Evolutionary conservation across 2,797 vertebrate species (phyloP).

Genomic region (Schizopygopsis pylzovi): DNA sequence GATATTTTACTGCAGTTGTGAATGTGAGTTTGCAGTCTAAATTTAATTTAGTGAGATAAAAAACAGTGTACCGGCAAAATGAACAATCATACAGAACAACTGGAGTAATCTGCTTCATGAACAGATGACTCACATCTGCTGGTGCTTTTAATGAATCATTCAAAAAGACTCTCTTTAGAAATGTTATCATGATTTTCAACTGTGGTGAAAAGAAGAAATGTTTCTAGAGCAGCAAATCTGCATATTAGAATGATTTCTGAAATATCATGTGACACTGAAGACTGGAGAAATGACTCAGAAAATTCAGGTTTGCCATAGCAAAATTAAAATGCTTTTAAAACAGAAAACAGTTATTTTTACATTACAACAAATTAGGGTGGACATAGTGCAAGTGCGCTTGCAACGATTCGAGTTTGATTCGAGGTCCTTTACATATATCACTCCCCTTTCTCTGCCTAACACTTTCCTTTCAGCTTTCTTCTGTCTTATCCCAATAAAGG

Average conservation of each 20-base stretch:
- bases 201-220: neutral
- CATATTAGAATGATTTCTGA: neutral
- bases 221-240: neutral
- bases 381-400: neutral
- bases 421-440: neutral
- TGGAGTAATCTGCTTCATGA: neutral
- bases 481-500: too few relatives aligned
- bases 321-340: neutral
- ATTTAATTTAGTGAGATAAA: conserved; percentile 5
- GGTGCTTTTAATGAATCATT: neutral
- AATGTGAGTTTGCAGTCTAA: conserved; percentile 1
- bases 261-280: neutral
- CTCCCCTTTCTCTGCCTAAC: too few relatives aligned
- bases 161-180: neutral
- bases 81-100: neutral
- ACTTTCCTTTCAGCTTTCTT: too few relatives aligned
- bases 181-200: neutral
- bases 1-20: neutral
- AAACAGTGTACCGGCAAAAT: neutral
- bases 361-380: neutral
- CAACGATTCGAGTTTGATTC: neutral
- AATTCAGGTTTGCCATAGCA: neutral
- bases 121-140: neutral
- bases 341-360: neutral
- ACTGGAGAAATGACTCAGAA: neutral